Conservation (phyloP, 1,140 invertebrate species). For the Adelges cooleyi region DNA sequence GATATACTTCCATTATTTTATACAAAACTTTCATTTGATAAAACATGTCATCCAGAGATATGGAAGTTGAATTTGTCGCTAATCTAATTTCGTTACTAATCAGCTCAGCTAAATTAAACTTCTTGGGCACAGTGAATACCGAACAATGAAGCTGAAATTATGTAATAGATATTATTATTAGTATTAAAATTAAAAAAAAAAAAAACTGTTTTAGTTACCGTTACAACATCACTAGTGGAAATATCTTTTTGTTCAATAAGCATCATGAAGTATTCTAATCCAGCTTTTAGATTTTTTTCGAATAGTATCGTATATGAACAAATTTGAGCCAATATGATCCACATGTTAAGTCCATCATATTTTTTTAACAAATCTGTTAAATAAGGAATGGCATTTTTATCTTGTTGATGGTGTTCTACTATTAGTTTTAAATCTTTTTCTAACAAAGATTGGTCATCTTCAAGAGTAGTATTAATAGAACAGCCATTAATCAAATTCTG, state of each 20-base stretch:
- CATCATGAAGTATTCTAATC: not conserved
- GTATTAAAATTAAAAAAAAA: not conserved
- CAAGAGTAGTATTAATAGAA: no score
- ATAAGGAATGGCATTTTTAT: not conserved
- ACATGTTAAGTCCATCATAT: not conserved
- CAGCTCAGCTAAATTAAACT: constrained; percentile 13
- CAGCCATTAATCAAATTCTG: no score
- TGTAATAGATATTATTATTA: not conserved
- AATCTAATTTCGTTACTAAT: constrained; percentile 13
- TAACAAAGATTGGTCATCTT: not conserved
- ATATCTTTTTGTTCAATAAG: not conserved
- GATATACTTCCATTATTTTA: not conserved
- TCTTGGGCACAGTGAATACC: not conserved
- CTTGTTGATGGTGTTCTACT: not conserved
- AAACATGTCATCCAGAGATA: not conserved
- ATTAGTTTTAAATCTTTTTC: not conserved
- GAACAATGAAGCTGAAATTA: constrained; percentile 4
- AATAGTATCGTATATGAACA: constrained; percentile 15
- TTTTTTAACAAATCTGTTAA: not conserved
- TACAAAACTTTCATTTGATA: not conserved
- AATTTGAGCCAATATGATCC: constrained; percentile 2
- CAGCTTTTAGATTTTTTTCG: not conserved
- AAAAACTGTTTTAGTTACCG: not conserved
- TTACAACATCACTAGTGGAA: not conserved
- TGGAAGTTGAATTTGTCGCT: not conserved